Evolutionary conservation across 2,888 invertebrate genomes (phyloP).

Genomic region (Gibbula magus): DNA sequence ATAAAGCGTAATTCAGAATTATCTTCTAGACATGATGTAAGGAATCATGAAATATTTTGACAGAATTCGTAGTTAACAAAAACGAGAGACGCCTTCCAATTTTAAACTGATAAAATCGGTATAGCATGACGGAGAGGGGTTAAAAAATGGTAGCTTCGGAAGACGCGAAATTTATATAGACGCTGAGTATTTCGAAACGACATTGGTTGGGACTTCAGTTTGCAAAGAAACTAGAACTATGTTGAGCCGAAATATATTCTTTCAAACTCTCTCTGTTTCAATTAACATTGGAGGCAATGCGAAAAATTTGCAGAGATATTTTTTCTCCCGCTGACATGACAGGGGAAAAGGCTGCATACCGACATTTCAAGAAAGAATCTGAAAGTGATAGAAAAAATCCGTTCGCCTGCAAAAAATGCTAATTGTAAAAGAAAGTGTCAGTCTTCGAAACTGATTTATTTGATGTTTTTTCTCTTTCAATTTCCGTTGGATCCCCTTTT

Average conservation of each 20-base stretch:
- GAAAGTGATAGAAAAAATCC: slow-evolving; percentile 19
- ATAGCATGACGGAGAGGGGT: too few species aligned
- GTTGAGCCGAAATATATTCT: not conserved
- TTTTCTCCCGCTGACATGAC: not conserved
- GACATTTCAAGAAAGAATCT: slow-evolving; percentile 1
- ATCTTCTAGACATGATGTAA: too few species aligned
- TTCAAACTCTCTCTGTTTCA: not conserved
- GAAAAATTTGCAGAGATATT: not conserved
- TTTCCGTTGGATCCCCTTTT: not conserved
- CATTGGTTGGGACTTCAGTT: not conserved
- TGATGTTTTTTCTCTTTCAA: slow-evolving; percentile 6
- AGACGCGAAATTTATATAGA: not conserved
- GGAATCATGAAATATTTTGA: too few species aligned
- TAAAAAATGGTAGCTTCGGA: too few species aligned
- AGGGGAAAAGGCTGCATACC: not conserved
- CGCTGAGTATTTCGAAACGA: not conserved
- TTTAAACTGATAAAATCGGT: too few species aligned
- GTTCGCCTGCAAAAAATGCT: slow-evolving; percentile 12
- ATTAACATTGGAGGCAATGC: slow-evolving; percentile 14
- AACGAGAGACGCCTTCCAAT: too few species aligned
- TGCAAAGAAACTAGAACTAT: slow-evolving; percentile 3
- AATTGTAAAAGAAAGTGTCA: slow-evolving; percentile 18
- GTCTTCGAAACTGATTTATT: slow-evolving; percentile 22
- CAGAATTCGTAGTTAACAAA: too few species aligned
- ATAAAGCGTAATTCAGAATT: too few species aligned